Base-by-base conservation (phyloP, 1,140 invertebrate genomes). In the Drosophila funebris region DNA sequence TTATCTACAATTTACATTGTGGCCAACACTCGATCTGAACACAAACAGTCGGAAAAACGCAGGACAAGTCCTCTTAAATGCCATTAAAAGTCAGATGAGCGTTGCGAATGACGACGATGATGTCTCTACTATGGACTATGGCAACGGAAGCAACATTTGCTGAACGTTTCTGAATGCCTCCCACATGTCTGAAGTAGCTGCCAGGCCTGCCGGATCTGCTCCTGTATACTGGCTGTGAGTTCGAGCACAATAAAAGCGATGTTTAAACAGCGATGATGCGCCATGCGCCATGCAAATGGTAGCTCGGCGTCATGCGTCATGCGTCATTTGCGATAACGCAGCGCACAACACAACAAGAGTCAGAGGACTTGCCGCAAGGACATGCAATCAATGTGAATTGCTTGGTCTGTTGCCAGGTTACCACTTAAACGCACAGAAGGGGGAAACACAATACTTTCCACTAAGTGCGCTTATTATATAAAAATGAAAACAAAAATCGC, bases 241-340 rank as follows among this genome's bases (percentile, higher is more conserved):
- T 39, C 24, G 16, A 60, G 31, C 31, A 72, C 58, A 76, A 73
- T 73, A 79, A 74, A 61, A 60, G 33, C 24, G 48, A 70, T 70
- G 50, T 74, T 74, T 76, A 83, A 79, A 79, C 72, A 50, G 53
- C 68, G 31, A 44, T 74, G 29, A 68, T 61, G 36, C 53, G 46
- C 44, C 69, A 68, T 61, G 36, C 53, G 46, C 44, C 69, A 81
- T 73, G 61, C 68, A 73, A 84, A 85, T 84, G 68, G 60, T 73
- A 73, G 73, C 76, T 73, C 54, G 57, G 81, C 50, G 79, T 78
- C 81, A 76, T 69, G 81, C 50, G 79, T 78, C 81, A 76, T 69
- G 81, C 80, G 73, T 84, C 76, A 83, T 83, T 83, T 79, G 64
- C 33, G 73, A 48, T 69, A 57, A 63, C n/a, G n/a, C n/a, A n/a